A percentile compares a stretch with the other conserved stretches of the same genome.
Evolutionary conservation across 2,888 invertebrate genomes (phyloP).

Genomic region (Pyralis farinalis): DNA sequence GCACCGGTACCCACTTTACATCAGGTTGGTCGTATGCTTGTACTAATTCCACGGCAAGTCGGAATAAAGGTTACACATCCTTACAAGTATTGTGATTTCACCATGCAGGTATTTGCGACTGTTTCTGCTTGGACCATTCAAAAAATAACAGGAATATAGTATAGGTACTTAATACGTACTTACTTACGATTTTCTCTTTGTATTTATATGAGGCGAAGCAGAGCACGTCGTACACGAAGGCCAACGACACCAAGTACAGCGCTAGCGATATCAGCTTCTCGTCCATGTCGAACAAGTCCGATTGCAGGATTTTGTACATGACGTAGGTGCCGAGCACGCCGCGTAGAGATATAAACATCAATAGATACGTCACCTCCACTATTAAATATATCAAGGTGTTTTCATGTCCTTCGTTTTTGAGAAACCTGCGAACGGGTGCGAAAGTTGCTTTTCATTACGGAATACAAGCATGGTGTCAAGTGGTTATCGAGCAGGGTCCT

Average conservation of each 20-base stretch:
- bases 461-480: no score
- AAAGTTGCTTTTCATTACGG: no score
- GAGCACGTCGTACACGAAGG: conserved; percentile 64
- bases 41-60: no score
- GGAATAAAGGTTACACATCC: no score
- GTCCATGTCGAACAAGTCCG: conserved; percentile 58
- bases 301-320: conserved; percentile 54
- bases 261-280: conserved; percentile 55
- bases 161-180: no score
- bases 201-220: conserved; percentile 65
- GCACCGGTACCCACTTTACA: no score
- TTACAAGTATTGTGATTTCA: no score
- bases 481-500: no score
- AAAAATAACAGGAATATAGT: no score
- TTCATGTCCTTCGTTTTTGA: conserved; percentile 71
- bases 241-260: conserved; percentile 64
- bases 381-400: conserved; percentile 56
- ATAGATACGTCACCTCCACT: conserved; percentile 74
- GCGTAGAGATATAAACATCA: conserved; percentile 69
- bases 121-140: no score
- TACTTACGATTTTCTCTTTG: conserved; percentile 55
- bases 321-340: conserved; percentile 75
- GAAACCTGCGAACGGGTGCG: conserved; percentile 71
- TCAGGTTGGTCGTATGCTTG: no score
- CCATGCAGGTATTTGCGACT: no score